phyloP scores from a whole-genome alignment of 2,797 vertebrate genomes.

The Pyrrhura leucotis region DNA sequence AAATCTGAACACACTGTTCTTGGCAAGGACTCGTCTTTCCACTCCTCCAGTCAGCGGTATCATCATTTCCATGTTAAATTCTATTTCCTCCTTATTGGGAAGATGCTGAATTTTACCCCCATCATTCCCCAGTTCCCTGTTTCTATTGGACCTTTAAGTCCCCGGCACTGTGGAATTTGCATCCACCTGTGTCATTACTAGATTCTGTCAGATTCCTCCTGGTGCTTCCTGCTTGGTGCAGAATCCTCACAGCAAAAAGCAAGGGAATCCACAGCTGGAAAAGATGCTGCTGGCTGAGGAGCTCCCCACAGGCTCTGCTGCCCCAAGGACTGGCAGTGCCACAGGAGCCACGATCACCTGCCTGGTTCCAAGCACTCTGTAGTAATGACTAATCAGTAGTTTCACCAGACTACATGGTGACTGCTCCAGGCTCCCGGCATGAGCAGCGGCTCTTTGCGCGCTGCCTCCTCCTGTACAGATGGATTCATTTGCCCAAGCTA shows the following conservation, averaged over 20 bases:
- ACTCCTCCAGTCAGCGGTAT: conserved; percentile 14
- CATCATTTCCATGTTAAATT: conserved; percentile 20
- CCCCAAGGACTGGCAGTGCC: rapidly evolving
- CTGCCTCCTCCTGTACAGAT: not conserved
- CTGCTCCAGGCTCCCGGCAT: not conserved
- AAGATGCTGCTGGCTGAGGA: not conserved
- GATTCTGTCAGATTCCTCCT: not conserved
- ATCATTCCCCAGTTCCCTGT: not conserved
- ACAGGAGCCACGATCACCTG: rapidly evolving
- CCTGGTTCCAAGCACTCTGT: not conserved
- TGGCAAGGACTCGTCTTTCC: conserved; percentile 36
- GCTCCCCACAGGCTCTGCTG: not conserved
- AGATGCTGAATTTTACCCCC: not conserved
- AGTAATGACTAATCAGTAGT: not conserved
- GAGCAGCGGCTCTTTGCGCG: not conserved
- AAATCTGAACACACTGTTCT: conserved; percentile 61
- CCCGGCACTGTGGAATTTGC: not conserved
- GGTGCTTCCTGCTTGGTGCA: not conserved
- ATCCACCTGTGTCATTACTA: not conserved
- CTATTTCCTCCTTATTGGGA: not conserved
- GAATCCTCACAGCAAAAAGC: not conserved
- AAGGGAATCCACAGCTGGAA: not conserved
- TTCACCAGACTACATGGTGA: not conserved
- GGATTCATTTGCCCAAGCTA: not conserved
- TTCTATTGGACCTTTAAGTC: not conserved